These are phyloP conservation scores for Corythornis leucogaster DNA, from an alignment of 2,797 vertebrate genomes.

Conservation along the genomic window DNA sequence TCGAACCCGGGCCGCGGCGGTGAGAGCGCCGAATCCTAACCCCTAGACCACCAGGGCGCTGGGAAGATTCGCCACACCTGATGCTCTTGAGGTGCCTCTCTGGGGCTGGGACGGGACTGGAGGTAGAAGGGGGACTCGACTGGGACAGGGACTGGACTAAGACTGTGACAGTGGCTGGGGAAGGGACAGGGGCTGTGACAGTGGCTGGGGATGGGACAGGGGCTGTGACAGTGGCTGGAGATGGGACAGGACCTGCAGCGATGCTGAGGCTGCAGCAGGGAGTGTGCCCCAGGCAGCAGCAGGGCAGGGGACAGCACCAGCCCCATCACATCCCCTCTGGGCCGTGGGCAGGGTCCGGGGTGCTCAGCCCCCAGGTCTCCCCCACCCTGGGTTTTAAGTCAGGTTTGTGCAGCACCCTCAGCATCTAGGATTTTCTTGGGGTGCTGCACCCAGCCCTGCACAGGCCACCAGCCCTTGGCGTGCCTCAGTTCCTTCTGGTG, in stretches of 20 bases:
- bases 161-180: too few relatives aligned
- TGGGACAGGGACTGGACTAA: too few relatives aligned
- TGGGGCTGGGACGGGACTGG: too few relatives aligned
- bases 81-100: too few relatives aligned
- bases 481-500: accelerated
- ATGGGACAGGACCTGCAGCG: neutral
- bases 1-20: conserved; percentile 31
- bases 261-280: neutral
- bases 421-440: accelerated
- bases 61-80: too few relatives aligned
- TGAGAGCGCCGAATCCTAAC: conserved; percentile 60
- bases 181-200: too few relatives aligned
- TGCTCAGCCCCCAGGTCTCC: accelerated
- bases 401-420: too few relatives aligned
- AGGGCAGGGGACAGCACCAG: accelerated
- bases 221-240: neutral
- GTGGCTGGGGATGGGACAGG: neutral
- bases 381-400: accelerated
- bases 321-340: neutral
- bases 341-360: accelerated
- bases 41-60: conserved; percentile 50
- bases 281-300: accelerated
- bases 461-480: accelerated
- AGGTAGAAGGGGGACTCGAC: too few relatives aligned
- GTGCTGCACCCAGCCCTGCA: accelerated